Conservation (phyloP, 2,888 invertebrate species). For the Imbricaverruca yamaguchii region DNA sequence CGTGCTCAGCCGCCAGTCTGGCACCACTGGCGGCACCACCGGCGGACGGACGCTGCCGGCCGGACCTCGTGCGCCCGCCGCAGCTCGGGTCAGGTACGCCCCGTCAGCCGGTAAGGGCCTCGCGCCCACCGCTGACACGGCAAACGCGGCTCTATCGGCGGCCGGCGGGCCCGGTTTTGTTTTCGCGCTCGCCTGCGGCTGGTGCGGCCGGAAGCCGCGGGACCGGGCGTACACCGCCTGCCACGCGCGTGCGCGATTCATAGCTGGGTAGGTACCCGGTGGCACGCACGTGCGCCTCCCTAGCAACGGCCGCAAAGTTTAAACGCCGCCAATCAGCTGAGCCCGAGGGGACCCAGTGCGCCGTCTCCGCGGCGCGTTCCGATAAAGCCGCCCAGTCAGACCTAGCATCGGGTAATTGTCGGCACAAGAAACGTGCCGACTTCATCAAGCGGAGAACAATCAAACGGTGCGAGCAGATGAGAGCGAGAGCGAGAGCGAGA, state of each 20-base stretch:
- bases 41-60: neutral
- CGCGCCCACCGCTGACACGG: neutral
- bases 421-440: too few relatives aligned
- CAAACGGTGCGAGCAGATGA: too few relatives aligned
- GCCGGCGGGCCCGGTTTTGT: conserved; percentile 8
- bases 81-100: neutral
- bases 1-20: too few relatives aligned
- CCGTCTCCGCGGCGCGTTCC: neutral
- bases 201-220: neutral
- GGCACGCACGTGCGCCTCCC: neutral
- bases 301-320: neutral
- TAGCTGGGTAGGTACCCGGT: neutral
- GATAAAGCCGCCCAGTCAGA: too few relatives aligned
- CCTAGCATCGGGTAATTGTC: too few relatives aligned
- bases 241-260: neutral
- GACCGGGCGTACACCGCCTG: neutral
- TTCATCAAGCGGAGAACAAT: too few relatives aligned
- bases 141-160: neutral
- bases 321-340: neutral
- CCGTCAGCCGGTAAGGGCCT: neutral
- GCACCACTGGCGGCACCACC: neutral
- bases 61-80: neutral
- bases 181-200: conserved; percentile 1
- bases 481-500: too few relatives aligned
- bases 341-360: neutral